phyloP scores from a whole-genome alignment of 1,140 invertebrate genomes.

The Subanguina moxae region DNA sequence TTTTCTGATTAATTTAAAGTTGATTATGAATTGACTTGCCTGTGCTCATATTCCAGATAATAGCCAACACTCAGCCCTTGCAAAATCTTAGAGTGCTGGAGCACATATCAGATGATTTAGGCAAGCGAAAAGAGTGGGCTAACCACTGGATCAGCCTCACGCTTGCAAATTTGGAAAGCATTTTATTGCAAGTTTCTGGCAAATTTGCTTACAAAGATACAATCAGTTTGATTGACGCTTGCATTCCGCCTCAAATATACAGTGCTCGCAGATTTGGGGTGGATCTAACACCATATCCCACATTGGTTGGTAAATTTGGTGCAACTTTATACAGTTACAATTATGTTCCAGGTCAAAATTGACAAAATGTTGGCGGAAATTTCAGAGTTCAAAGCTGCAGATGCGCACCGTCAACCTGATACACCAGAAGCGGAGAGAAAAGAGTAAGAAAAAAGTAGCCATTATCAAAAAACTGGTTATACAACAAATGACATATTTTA shows the following conservation, averaged over 20 bases:
- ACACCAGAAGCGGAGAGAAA: slow-evolving; percentile 21
- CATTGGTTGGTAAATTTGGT: slow-evolving; percentile 2
- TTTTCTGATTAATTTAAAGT: slow-evolving; percentile 17
- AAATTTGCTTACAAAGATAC: slow-evolving; percentile 89
- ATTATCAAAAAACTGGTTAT: no score
- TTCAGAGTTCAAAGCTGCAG: slow-evolving; percentile 25
- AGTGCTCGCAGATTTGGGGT: slow-evolving; percentile 42
- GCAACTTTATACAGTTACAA: no score
- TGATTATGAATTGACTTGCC: neutral
- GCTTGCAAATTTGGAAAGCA: slow-evolving; percentile 79
- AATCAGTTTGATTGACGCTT: slow-evolving; percentile 88
- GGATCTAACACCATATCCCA: slow-evolving; percentile 30
- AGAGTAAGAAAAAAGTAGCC: no score
- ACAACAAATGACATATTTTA: no score
- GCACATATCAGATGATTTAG: slow-evolving; percentile 60
- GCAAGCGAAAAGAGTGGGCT: slow-evolving; percentile 69
- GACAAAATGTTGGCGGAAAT: slow-evolving; percentile 11
- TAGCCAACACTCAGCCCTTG: slow-evolving; percentile 67
- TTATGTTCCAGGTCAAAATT: slow-evolving; percentile 6
- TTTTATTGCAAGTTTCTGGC: slow-evolving; percentile 76
- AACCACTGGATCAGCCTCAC: slow-evolving; percentile 84
- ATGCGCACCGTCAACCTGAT: slow-evolving; percentile 25
- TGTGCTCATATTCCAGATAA: slow-evolving; percentile 32
- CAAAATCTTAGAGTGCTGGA: slow-evolving; percentile 85
- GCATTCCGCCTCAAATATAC: slow-evolving; percentile 81